Evolutionary conservation across 2,888 invertebrate genomes (phyloP).

Genomic region (Dione juno): DNA sequence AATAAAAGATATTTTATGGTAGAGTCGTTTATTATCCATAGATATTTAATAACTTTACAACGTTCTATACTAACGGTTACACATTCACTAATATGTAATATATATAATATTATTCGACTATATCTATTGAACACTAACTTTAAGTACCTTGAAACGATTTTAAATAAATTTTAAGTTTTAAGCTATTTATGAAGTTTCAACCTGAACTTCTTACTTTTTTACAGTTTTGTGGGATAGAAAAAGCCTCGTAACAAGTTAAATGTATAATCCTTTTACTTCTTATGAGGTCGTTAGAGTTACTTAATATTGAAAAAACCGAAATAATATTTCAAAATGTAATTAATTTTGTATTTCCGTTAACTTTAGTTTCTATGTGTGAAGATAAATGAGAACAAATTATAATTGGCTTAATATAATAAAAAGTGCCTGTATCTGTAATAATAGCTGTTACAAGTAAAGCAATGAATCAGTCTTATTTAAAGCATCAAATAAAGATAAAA

Average conservation of each 20-base stretch:
- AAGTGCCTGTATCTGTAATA: neutral
- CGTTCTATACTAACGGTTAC: constrained; percentile 40
- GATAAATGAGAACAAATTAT: no score
- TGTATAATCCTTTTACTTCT: no score
- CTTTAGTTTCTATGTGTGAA: no score
- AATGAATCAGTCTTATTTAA: constrained; percentile 3
- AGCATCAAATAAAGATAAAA: neutral
- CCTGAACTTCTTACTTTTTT: neutral
- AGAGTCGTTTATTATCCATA: constrained; percentile 44
- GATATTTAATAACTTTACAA: constrained; percentile 44
- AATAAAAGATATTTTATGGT: constrained; percentile 4
- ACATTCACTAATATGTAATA: constrained; percentile 33
- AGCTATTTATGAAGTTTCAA: neutral
- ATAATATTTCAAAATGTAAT: no score
- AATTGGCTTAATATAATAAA: neutral
- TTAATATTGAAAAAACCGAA: neutral
- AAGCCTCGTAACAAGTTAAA: no score
- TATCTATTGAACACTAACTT: constrained; percentile 41
- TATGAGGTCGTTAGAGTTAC: neutral
- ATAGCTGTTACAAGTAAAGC: neutral
- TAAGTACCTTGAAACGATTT: constrained; percentile 11
- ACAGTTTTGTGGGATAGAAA: neutral
- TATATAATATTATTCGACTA: constrained; percentile 17
- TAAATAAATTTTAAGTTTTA: neutral
- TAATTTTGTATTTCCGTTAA: no score